Evolutionary conservation across 2,113 vertebrate genomes (phyloP).

Genomic region (Labeo rohita): DNA sequence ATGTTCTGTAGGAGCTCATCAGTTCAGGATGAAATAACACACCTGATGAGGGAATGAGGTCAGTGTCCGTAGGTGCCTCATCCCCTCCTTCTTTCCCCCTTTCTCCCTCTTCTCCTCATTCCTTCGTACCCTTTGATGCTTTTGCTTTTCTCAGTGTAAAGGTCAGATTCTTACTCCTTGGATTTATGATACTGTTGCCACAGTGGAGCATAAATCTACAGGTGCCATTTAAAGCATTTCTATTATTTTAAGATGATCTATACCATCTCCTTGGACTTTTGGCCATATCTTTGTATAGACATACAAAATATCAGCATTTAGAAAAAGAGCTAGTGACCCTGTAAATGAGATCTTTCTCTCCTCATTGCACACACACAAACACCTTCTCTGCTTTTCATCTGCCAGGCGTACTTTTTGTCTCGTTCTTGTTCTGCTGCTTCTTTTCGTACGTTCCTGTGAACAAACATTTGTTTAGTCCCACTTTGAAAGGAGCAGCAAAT

Average conservation of each 20-base stretch:
- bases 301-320: neutral
- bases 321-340: neutral
- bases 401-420: neutral
- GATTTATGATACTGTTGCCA: neutral
- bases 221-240: neutral
- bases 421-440: neutral
- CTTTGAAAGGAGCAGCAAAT: neutral
- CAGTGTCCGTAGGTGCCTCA: conserved; percentile 12
- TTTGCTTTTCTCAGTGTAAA: conserved; percentile 6
- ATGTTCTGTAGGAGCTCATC: neutral
- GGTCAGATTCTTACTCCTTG: neutral
- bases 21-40: conserved; percentile 13
- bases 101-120: neutral
- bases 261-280: neutral
- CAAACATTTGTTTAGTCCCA: neutral
- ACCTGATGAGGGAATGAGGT: conserved; percentile 36
- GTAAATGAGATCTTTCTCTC: conserved; percentile 1
- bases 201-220: neutral
- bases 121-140: conserved; percentile 15
- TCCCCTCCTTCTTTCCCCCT: neutral
- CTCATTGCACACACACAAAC: neutral
- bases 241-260: neutral
- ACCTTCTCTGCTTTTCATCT: neutral
- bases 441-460: neutral
- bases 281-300: neutral